phyloP scores from a whole-genome alignment of 2,888 invertebrate genomes.

The Melangyna quadrimaculata region DNA sequence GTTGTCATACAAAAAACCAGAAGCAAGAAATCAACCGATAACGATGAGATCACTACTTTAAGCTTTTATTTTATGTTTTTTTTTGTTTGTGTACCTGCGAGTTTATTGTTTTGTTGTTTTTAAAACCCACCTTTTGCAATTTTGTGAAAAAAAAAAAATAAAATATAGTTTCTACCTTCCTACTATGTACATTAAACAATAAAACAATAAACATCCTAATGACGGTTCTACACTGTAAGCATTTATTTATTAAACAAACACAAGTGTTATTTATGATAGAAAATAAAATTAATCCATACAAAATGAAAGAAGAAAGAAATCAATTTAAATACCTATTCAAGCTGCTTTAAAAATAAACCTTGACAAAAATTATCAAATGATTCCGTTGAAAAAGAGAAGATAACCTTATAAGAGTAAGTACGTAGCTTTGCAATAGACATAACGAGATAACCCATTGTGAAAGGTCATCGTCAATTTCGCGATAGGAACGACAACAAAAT shows the following conservation, averaged over 20 bases:
- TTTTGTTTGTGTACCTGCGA: too few relatives aligned
- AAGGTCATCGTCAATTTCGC: constrained; percentile 38
- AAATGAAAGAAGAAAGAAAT: too few relatives aligned
- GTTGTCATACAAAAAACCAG: background rate
- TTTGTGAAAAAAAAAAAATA: background rate
- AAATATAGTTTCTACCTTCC: background rate
- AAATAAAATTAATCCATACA: background rate
- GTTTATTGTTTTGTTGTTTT: background rate
- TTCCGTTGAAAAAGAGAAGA: background rate
- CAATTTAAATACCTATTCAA: too few relatives aligned
- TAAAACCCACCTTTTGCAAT: background rate
- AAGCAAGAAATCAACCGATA: background rate
- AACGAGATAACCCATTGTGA: constrained; percentile 45
- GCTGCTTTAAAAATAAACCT: too few relatives aligned
- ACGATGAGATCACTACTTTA: constrained; percentile 18
- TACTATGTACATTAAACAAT: background rate
- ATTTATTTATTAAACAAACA: background rate
- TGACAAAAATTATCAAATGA: background rate
- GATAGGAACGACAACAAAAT: background rate
- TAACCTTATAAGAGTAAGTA: background rate
- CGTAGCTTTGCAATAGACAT: background rate
- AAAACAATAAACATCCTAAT: too few relatives aligned
- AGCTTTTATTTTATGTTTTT: background rate
- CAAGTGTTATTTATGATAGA: background rate
- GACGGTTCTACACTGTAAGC: background rate